Evolutionary conservation across 1,140 invertebrate species (phyloP), one percentile per base, ranked within the genome.

Genomic region (Lethrus apterus): DNA sequence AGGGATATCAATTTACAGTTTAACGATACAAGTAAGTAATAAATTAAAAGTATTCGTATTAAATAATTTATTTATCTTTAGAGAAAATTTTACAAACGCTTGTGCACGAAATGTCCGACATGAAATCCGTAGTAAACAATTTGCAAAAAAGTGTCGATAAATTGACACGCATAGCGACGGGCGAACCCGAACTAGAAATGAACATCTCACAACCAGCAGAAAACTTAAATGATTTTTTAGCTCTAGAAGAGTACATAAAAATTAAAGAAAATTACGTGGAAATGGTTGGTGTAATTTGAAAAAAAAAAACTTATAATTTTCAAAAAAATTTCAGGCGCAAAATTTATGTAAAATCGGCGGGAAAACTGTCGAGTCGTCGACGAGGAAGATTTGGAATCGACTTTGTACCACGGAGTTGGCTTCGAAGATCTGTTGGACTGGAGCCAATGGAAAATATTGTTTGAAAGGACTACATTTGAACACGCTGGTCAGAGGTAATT

Each of bases 381-480:
- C 42, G 7, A 44, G 42, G 19, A 44, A 44, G 14, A 44, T 44
- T 21, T 44, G 42, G 42, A 33, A 20, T 13, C 18, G 18, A 21
- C 42, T 44, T 20, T 44, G 42, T 24, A 32, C 42, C 10, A 44
- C 42, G 8, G 14, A 31, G 9, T 33, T 44, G 11, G 42, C 42
- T 15, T 31, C 42, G 11, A 44, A 11, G n/a, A 44, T 44, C 5
- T 44, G 42, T 18, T 44, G 42, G 42, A 44, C 42, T 10, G 42
- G 42, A 11, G 42, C 42, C 8, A 44, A 44, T 20, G 42, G 42
- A 18, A 44, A 44, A 33, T 33, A 44, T 20, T 44, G 42, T 19
- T 33, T 44, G 15, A 44, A 33, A 21, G n/a, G 15, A 2, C n/a
- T 44, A 21, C 8, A 17, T 20, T 11, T 44, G 5, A 44, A 44